phyloP scores from a whole-genome alignment of 1,140 invertebrate species.

The Brachionus paranguensis region DNA sequence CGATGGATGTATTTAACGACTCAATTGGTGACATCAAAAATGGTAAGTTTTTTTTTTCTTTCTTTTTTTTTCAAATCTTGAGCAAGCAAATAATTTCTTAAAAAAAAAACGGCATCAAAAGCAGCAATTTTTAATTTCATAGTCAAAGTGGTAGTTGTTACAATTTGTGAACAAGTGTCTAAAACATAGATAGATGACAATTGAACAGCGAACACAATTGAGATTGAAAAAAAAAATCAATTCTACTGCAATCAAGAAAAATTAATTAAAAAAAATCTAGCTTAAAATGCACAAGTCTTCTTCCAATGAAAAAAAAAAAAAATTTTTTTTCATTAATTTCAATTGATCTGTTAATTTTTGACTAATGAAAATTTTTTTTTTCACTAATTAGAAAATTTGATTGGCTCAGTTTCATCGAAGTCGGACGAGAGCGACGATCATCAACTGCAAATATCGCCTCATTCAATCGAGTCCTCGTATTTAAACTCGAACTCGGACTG shows the following conservation, averaged over 20 bases:
- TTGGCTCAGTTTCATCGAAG: not conserved
- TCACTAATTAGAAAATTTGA: not conserved
- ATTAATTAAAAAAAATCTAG: too few species aligned
- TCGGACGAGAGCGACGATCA: not conserved
- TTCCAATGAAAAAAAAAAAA: too few species aligned
- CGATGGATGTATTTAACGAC: not conserved
- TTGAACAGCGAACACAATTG: not conserved
- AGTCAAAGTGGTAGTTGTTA: too few species aligned
- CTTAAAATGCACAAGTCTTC: not conserved
- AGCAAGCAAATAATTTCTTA: too few species aligned
- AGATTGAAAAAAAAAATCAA: not conserved
- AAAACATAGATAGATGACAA: not conserved
- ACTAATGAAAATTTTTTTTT: not conserved
- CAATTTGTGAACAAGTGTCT: not conserved
- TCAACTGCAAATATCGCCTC: not conserved
- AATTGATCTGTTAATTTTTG: not conserved
- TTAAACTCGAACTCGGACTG: constrained; percentile 10
- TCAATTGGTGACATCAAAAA: constrained; percentile 22
- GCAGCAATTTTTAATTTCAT: not conserved
- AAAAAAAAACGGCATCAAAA: too few species aligned
- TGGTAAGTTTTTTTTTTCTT: not conserved
- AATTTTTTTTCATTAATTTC: not conserved
- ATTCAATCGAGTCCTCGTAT: constrained; percentile 9
- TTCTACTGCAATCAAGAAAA: not conserved
- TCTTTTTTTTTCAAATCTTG: not conserved